Conservation (phyloP, 2,113 vertebrate genomes). For the Drymodes brunneopygia region DNA sequence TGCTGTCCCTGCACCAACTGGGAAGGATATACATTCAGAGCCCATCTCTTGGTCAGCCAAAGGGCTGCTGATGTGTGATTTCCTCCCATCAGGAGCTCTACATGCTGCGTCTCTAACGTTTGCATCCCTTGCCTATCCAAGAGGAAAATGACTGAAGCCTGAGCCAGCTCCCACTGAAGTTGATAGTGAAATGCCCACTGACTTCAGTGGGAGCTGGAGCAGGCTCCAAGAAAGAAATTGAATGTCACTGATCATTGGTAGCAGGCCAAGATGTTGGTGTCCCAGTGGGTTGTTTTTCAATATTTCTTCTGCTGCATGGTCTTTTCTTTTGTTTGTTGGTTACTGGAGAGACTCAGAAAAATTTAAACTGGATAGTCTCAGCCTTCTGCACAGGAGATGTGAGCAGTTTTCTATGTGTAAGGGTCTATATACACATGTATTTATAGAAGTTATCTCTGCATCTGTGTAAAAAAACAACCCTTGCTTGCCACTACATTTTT, state of each 20-base stretch:
- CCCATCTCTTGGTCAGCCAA: neutral
- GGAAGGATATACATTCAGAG: neutral
- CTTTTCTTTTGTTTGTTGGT: neutral
- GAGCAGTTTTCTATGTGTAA: neutral
- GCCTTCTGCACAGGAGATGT: neutral
- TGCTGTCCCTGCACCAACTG: neutral
- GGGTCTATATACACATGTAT: fast-evolving
- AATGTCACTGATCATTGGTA: neutral
- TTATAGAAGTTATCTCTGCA: neutral
- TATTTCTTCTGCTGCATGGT: neutral
- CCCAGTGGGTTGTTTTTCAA: neutral
- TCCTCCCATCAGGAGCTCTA: neutral
- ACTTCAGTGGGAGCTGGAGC: conserved; percentile 14
- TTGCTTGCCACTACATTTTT: neutral
- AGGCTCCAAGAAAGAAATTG: conserved; percentile 35
- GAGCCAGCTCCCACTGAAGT: conserved; percentile 45
- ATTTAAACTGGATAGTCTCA: neutral
- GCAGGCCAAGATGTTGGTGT: neutral
- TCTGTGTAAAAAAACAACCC: fast-evolving
- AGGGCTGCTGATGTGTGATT: conserved; percentile 1
- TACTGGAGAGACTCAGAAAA: neutral
- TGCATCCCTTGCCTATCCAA: conserved; percentile 40
- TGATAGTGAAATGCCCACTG: neutral
- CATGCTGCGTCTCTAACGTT: neutral
- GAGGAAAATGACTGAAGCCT: conserved; percentile 17